phyloP scores from a whole-genome alignment of 2,888 invertebrate species.

The Drosophila borborema region DNA sequence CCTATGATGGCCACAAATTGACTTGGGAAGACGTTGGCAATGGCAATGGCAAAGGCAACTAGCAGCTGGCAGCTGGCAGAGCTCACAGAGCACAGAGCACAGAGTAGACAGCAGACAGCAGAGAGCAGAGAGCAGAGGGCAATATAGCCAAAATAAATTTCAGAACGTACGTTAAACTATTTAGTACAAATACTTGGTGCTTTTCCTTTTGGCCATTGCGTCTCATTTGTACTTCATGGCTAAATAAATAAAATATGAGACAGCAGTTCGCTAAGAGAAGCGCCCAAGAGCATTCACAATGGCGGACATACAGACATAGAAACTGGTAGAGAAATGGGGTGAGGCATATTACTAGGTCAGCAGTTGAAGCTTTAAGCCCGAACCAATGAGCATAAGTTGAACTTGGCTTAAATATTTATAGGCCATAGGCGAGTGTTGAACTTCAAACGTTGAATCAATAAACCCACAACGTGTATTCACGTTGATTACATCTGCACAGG shows the following conservation, averaged over 20 bases:
- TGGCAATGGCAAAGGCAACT: not conserved
- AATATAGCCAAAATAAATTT: constrained; percentile 54
- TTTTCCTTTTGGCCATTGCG: constrained; percentile 33
- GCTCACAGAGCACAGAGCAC: not conserved
- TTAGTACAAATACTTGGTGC: constrained; percentile 64
- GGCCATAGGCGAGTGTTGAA: constrained; percentile 32
- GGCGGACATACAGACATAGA: constrained; percentile 4
- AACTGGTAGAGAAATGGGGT: not conserved
- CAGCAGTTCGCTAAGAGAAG: constrained; percentile 32
- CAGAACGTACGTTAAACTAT: constrained; percentile 67
- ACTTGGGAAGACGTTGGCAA: constrained; percentile 55
- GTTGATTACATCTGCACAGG: constrained; percentile 34
- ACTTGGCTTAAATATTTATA: constrained; percentile 54
- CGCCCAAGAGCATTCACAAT: constrained; percentile 22
- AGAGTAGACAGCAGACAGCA: not conserved
- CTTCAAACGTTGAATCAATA: constrained; percentile 46
- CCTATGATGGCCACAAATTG: constrained; percentile 61
- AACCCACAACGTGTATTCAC: constrained; percentile 15
- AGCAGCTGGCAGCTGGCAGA: not conserved
- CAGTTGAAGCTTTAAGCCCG: constrained; percentile 61
- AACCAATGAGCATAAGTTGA: constrained; percentile 35
- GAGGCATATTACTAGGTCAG: constrained; percentile 63
- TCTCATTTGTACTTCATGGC: constrained; percentile 65
- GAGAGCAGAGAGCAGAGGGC: not conserved
- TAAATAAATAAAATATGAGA: constrained; percentile 72